Evolutionary conservation across 2,888 invertebrate species (phyloP).

Genomic region (Clistopyga incitator): DNA sequence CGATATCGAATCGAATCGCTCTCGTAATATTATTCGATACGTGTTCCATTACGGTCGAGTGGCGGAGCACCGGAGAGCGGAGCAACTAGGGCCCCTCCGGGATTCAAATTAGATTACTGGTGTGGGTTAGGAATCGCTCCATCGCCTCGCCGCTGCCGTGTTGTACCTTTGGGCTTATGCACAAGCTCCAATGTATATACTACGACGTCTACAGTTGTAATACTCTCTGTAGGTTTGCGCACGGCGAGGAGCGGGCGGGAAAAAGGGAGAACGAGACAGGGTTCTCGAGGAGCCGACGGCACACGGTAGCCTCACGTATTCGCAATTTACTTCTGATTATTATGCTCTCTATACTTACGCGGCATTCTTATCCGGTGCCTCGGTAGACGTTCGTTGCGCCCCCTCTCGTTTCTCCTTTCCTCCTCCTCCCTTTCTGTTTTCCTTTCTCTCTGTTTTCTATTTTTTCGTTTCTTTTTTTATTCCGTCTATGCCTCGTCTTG

Average conservation of each 20-base stretch:
- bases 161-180: conserved; percentile 22
- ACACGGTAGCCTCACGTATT: conserved; percentile 84
- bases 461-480: not conserved
- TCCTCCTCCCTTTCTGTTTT: not conserved
- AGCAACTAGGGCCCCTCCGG: conserved; percentile 54
- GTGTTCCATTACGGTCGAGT: conserved; percentile 81
- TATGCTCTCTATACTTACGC: conserved; percentile 82
- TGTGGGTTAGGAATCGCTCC: conserved; percentile 67
- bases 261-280: conserved; percentile 36
- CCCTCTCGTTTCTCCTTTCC: not conserved
- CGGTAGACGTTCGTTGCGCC: conserved; percentile 47
- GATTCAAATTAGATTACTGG: conserved; percentile 80
- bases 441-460: conserved; percentile 1
- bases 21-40: conserved; percentile 83
- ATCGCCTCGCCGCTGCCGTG: conserved; percentile 16
- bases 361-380: conserved; percentile 64
- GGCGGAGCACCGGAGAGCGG: conserved; percentile 48
- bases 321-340: conserved; percentile 84
- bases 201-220: conserved; percentile 1
- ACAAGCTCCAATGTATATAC: conserved; percentile 34
- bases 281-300: conserved; percentile 71
- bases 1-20: conserved; percentile 82
- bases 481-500: conserved; percentile 11
- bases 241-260: conserved; percentile 36
- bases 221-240: conserved; percentile 4